Base-by-base conservation (phyloP, 2,113 vertebrate species). In the Psettodes erumei region DNA sequence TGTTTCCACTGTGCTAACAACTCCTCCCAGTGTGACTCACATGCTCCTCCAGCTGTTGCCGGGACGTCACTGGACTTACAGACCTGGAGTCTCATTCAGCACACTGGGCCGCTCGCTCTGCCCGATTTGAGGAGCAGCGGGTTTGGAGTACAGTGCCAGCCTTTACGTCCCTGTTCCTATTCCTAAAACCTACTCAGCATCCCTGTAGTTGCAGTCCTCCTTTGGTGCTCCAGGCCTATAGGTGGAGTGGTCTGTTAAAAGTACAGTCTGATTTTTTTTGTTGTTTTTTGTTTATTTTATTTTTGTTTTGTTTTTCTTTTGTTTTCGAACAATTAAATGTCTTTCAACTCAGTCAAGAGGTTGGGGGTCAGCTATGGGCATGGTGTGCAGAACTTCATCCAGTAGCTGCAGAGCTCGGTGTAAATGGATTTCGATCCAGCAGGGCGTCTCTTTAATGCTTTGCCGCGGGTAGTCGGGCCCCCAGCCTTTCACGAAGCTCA, bases 401-500 rank as follows among this genome's bases (percentile, higher is more conserved):
- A 99, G 93, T 18, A 99, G 96, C 91, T 99, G 98, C 13, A 99
- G 96, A 2, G 98, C 98, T 1, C 97, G 95, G 84, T 99, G 97
- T 38, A 99, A 77, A 89, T 98, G 98, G 58, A 99, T 98, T 81
- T 99, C 98, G 2, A 99, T 98, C 97, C 98, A 99, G 90, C 98
- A 99, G 0, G 98, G 98, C 0, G 97, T 99, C 89, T 98, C 97
- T 76, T 99, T 99, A 88, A 99, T 99, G 95, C 98, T 99, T 88
- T 98, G 97, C 8, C 97, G 89, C 0, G 97, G 98, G 89, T 99
- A 99, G 88, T 99, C 97, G 0, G 98, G 97, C 5, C 98, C 98
- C 98, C 98, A 99, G 75, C 98, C 98, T 85, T 99, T 98, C 3
- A 99, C 98, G 2, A 99, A 99, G 79, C 97, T 99, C 97, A 99